These are phyloP conservation scores for Tinamus major DNA, from an alignment of 2,797 vertebrate genomes.

Conservation along the genomic window DNA sequence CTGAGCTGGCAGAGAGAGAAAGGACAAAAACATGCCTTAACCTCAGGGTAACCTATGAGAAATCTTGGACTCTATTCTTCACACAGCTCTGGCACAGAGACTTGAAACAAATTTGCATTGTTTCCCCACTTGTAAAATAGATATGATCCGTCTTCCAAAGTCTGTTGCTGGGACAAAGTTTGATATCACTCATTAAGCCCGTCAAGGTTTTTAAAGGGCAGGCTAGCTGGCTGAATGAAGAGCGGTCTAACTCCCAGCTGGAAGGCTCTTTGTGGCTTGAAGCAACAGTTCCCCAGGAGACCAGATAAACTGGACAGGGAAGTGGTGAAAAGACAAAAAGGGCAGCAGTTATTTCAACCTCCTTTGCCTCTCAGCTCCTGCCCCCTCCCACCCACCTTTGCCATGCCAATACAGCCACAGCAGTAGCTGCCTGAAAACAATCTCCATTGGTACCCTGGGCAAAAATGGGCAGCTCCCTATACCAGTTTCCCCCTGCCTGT, in stretches of 20 bases:
- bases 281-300: constrained; percentile 39
- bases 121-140: not conserved
- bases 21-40: not conserved
- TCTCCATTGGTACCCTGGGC: not conserved
- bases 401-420: constrained; percentile 13
- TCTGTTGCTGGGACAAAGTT: constrained; percentile 36
- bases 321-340: constrained; percentile 40
- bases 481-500: not conserved
- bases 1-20: not conserved
- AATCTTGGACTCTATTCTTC: not conserved
- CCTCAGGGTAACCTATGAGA: not conserved
- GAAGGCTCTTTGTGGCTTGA: constrained; percentile 5
- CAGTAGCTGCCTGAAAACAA: not conserved
- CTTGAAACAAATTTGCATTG: not conserved
- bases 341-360: constrained; percentile 8
- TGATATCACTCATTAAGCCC: constrained; percentile 7
- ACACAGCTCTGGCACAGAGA: not conserved
- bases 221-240: not conserved
- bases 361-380: not conserved
- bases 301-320: constrained; percentile 21
- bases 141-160: constrained; percentile 23
- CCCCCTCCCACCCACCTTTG: constrained; percentile 29
- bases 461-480: not conserved
- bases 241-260: not conserved
- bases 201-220: not conserved